Evolutionary conservation across 2,888 invertebrate species (phyloP), one percentile per base, ranked within the genome.

Genomic region (Eupithecia vulgata): DNA sequence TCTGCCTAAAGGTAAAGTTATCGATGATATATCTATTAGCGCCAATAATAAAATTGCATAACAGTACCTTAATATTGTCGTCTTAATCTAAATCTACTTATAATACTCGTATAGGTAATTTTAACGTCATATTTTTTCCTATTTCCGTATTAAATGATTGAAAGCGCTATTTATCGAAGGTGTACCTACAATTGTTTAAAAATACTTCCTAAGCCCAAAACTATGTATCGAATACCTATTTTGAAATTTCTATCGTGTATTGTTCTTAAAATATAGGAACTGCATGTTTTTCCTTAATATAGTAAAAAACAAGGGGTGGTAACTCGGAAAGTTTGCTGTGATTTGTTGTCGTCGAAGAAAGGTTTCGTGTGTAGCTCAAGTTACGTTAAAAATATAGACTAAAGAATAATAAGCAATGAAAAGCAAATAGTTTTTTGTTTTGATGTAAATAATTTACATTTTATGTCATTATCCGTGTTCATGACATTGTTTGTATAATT

Each of bases 401-500:
- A 86, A 83, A 52, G 48, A 80, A 85, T 84, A 83, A 88, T 85
- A 87, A 88, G 90, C 89, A 89, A 89, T 89, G 83, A 82, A 83
- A 85, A 83, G 77, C 84, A 81, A 84, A 83, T 85, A 84, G 80
- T 84, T 85, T 82, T 75, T 86, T 87, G 75, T 80, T 81, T 89
- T 87, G 83, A 80, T 90, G 91, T 91, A 91, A 87, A 90, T 89
- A 87, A 82, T 89, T 64, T 64, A 37, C 7, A 64, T 40, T 78
- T 90, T 87, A 87, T 83, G 86, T 90, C 88, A 87, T 90, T 85
- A 87, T 85, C 83, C 81, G 83, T 85, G 88, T 87, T 91, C 88
- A 89, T 90, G 81, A 84, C 86, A 88, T 91, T 82, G 87, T 93
- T 93, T 92, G 87, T 93, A 92, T 94, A 89, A 93, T 94, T 94